Evolutionary conservation across 2,797 vertebrate genomes (phyloP), one percentile per base, ranked within the genome.

Genomic region (Sciaenops ocellatus): DNA sequence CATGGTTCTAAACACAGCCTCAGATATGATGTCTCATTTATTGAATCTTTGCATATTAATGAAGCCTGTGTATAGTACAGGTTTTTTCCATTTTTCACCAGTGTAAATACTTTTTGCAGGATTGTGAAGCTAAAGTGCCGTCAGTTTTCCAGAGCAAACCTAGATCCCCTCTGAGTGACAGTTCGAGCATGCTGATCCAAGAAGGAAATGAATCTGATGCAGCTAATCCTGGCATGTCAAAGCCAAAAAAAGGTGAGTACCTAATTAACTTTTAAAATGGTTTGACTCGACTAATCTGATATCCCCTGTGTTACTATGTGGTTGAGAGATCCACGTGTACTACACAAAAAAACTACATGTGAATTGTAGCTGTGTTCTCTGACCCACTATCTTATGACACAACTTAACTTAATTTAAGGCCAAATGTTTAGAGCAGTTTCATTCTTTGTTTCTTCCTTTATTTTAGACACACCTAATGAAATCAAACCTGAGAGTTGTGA

Each of bases 151-250:
- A 93, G 81, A 90, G 75, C 81, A 97, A 97, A 93, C 83, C 93
- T 60, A 95, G 96, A 51, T 94, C 96, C 16, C 97, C 97, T 0
- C 94, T 97, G 73, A 95, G 97, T 71, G 95, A 97, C 78, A 96
- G 94, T 83, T 97, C 96, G 44, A 95, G 95, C 69, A 84, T 88
- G 63, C 92, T 95, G 64, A 90, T 92, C 87, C 95, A 96, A 69
- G 96, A 97, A 61, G 93, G 92, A 84, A 97, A 96, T 86, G 93
- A 95, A 85, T 94, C 92, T n/a, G 94, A 94, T 73, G 94, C 93
- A 79, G 79, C 26, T 15, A 89, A 89, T 80, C 72, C 82, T 1
- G 94, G 95, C 38, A 69, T 79, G 42, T 89, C 87, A 85, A 96
- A 92, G 83, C 92, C 88, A 57, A 94, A 93, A 79, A 95, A 97